Evolutionary conservation across 2,113 vertebrate species (phyloP).

Genomic region (Galeopterus variegatus): DNA sequence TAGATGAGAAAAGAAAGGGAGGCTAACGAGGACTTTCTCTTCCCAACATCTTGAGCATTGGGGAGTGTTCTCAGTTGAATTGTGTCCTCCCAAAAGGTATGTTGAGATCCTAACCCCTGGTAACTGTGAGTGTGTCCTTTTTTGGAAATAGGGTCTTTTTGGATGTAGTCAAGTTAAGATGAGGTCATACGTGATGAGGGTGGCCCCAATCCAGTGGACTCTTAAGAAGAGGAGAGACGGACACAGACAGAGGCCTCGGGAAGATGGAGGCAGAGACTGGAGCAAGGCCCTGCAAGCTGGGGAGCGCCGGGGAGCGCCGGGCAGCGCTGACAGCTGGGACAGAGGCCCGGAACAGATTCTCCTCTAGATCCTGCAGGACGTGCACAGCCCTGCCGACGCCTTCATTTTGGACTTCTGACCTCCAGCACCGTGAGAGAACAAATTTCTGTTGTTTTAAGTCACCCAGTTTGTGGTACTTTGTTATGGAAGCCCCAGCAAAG

Average conservation of each 20-base stretch:
- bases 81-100: not conserved
- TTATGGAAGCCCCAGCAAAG: not conserved
- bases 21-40: not conserved
- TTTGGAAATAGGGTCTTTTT: not conserved
- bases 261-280: rapidly evolving
- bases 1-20: not conserved
- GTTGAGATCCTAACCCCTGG: not conserved
- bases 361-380: not conserved
- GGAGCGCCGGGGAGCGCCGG: rapidly evolving
- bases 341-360: rapidly evolving
- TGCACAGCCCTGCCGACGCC: not conserved
- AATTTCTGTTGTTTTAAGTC: not conserved
- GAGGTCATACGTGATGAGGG: too few relatives aligned
- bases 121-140: not conserved
- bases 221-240: not conserved
- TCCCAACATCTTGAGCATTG: not conserved
- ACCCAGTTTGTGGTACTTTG: not conserved
- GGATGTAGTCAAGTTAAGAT: not conserved
- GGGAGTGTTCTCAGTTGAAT: not conserved
- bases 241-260: rapidly evolving
- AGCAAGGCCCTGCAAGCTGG: rapidly evolving
- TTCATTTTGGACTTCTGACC: not conserved
- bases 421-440: not conserved
- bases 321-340: not conserved
- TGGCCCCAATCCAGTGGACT: not conserved